Evolutionary conservation across 2,888 invertebrate genomes (phyloP).

Genomic region (Cataglyphis albicans): DNA sequence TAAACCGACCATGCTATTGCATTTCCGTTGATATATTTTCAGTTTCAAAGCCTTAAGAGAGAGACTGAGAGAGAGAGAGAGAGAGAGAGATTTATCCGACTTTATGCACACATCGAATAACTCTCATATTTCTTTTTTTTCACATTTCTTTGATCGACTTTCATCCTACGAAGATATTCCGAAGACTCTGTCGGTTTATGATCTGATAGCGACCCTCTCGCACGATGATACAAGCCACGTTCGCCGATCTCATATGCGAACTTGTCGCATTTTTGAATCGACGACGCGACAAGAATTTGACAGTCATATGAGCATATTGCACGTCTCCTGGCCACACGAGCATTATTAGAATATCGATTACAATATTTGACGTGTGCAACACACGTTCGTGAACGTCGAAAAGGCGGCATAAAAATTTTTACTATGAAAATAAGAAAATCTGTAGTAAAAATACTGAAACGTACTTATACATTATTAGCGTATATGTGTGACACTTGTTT

Average conservation of each 20-base stretch:
- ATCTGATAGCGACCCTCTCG: conserved; percentile 37
- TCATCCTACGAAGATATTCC: conserved; percentile 31
- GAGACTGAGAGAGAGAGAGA: not conserved
- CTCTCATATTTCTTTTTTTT: conserved; percentile 11
- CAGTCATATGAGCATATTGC: conserved; percentile 51
- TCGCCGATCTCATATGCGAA: conserved; percentile 26
- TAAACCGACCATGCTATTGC: conserved; percentile 43
- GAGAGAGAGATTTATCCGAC: not conserved
- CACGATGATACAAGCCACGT: conserved; percentile 28
- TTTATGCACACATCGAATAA: conserved; percentile 20
- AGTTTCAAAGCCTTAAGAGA: not conserved
- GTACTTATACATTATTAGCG: not conserved
- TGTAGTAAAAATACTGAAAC: not conserved
- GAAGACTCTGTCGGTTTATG: conserved; percentile 29
- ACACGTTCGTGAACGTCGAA: conserved; percentile 18
- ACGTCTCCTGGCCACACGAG: conserved; percentile 20
- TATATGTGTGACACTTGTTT: not conserved
- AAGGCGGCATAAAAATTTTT: conserved; percentile 24
- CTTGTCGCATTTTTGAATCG: conserved; percentile 20
- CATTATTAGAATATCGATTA: conserved; percentile 51
- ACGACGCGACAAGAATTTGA: conserved; percentile 45
- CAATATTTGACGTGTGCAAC: conserved; percentile 29
- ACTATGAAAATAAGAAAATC: not conserved
- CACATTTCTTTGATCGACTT: conserved; percentile 19
- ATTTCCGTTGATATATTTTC: conserved; percentile 17